Evolutionary conservation across 1,140 invertebrate genomes (phyloP).

Genomic region (Bombus balteatus): DNA sequence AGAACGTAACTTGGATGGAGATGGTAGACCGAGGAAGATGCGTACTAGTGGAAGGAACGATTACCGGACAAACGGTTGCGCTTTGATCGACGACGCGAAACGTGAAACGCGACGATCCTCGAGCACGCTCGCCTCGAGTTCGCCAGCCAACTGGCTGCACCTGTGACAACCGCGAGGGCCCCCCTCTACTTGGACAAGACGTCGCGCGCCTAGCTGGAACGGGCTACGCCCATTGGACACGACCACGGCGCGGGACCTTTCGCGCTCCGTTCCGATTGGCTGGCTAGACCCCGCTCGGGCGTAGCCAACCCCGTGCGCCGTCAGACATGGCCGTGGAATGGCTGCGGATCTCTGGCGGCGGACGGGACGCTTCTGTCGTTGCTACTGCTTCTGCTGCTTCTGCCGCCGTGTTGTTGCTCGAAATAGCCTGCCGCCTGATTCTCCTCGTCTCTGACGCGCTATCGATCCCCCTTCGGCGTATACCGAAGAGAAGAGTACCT

Average conservation of each 20-base stretch:
- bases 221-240: slow-evolving; percentile 71
- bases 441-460: slow-evolving; percentile 63
- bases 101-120: slow-evolving; percentile 43
- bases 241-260: slow-evolving; percentile 60
- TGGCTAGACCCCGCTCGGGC: slow-evolving; percentile 54
- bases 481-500: slow-evolving; percentile 55
- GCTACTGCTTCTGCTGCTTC: slow-evolving; percentile 63
- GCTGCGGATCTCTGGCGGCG: slow-evolving; percentile 69
- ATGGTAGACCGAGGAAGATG: background rate
- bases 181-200: slow-evolving; percentile 55
- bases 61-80: background rate
- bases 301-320: slow-evolving; percentile 59
- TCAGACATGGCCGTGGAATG: slow-evolving; percentile 77
- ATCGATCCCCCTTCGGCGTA: slow-evolving; percentile 66
- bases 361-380: slow-evolving; percentile 58
- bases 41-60: slow-evolving; percentile 17
- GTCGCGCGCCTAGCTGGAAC: slow-evolving; percentile 31
- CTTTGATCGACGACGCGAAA: background rate
- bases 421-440: slow-evolving; percentile 60
- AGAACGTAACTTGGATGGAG: background rate
- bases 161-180: slow-evolving; percentile 65
- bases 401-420: slow-evolving; percentile 48
- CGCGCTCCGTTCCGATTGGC: slow-evolving; percentile 60
- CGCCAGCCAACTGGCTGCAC: slow-evolving; percentile 77
- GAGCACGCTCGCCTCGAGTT: slow-evolving; percentile 77